Evolutionary conservation across 2,888 invertebrate species (phyloP), one percentile per base, ranked within the genome.

Genomic region (Euzophera pinguis): DNA sequence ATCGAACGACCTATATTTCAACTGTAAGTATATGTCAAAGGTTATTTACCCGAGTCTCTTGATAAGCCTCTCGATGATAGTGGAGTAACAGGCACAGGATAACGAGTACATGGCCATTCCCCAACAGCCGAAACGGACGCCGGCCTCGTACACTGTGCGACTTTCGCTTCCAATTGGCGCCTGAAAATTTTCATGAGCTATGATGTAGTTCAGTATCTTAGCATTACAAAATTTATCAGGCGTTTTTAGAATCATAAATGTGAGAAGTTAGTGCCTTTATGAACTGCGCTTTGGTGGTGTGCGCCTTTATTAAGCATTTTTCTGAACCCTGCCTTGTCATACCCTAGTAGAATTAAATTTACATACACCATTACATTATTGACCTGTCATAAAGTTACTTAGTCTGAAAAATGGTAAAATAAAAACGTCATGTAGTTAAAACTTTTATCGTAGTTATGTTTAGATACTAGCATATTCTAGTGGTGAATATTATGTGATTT

Each of bases 61-160:
- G 59, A 99, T 97, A 8, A 98, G 92, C 74, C 91, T 94, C 77
- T 98, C 98, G 55, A 99, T 98, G 52, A 95, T 78, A 47, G 95
- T 91, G 0, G 98, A 98, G 82, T 99, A 99, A 71, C 96, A 93
- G 10, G 98, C 96, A 74, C 98, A 98, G 0, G 98, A 97, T n/a
- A 98, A 79, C 0, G 98, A 98, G 69, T 96, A 96, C 95, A 96
- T 95, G 0, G 98, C 95, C 98, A 99, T 99, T 22, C 98, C 98
- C 95, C 97, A 97, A 69, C 98, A 98, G 9, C 98, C 99, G 71
- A 98, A 97, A 39, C 98, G 92, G 0, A 99, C 97, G 0, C 99
- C 99, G 37, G 95, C 94, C 78, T 98, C 97, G 73, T 98, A 99
- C 8, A 93, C 86, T 12, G 91, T 87, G 54, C 95, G 92, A 50